Evolutionary conservation across 1,140 invertebrate species (phyloP).

Genomic region (Drosophila busckii): DNA sequence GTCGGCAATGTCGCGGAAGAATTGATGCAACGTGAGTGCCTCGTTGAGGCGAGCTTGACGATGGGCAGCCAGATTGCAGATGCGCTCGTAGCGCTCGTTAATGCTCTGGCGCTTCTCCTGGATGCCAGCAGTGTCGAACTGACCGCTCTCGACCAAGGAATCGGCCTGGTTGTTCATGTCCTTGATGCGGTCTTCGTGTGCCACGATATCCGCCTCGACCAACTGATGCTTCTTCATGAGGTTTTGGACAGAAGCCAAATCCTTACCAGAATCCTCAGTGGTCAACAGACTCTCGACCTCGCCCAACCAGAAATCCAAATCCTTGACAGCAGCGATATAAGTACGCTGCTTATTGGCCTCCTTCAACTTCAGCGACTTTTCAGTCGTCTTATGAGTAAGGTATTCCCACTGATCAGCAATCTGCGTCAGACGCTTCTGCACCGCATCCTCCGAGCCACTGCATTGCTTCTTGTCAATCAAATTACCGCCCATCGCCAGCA

Average conservation of each 20-base stretch:
- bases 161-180: slow-evolving; percentile 97
- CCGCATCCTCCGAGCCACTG: slow-evolving; percentile 94
- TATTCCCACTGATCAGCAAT: slow-evolving; percentile 99
- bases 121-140: slow-evolving; percentile 96
- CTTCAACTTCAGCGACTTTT: slow-evolving; percentile 98
- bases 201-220: slow-evolving; percentile 97
- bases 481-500: slow-evolving; percentile 97
- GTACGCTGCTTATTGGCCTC: slow-evolving; percentile 99
- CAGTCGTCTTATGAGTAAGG: slow-evolving; percentile 97
- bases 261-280: slow-evolving; percentile 98
- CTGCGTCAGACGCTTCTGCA: slow-evolving; percentile 92
- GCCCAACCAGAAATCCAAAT: slow-evolving; percentile 99
- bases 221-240: slow-evolving; percentile 99
- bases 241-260: slow-evolving; percentile 99
- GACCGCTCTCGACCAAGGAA: slow-evolving; percentile 94
- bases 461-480: slow-evolving; percentile 95
- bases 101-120: slow-evolving; percentile 95
- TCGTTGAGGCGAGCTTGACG: slow-evolving; percentile 93
- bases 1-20: slow-evolving; percentile 99
- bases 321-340: slow-evolving; percentile 99
- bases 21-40: slow-evolving; percentile 98
- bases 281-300: slow-evolving; percentile 98
- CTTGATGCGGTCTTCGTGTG: slow-evolving; percentile 97
- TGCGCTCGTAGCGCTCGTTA: slow-evolving; percentile 95
- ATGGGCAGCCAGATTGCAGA: slow-evolving; percentile 95